Evolutionary conservation across 2,888 invertebrate species (phyloP).

Genomic region (Microctonus brassicae): DNA sequence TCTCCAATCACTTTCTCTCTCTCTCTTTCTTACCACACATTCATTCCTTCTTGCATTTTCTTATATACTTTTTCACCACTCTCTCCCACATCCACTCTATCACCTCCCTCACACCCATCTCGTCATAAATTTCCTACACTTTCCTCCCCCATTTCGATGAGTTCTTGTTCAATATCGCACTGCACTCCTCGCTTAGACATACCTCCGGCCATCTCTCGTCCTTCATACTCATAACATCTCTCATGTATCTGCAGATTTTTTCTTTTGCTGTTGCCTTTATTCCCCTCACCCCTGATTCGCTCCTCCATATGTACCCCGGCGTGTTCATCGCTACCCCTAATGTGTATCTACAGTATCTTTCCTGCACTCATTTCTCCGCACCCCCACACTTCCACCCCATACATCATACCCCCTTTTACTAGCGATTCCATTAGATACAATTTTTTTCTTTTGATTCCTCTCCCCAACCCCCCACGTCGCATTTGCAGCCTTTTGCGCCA

Average conservation of each 20-base stretch:
- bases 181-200: background rate
- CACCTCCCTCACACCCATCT: background rate
- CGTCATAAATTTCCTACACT: background rate
- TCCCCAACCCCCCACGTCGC: conserved; percentile 18
- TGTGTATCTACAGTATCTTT: background rate
- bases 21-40: background rate
- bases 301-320: too few species aligned
- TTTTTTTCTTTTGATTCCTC: background rate
- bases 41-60: background rate
- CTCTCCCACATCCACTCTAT: too few species aligned
- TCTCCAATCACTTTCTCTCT: background rate
- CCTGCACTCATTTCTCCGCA: background rate
- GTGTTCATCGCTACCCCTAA: too few species aligned
- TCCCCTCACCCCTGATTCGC: too few species aligned
- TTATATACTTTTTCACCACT: background rate
- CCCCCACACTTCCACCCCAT: background rate
- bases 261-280: too few species aligned
- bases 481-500: conserved; percentile 23
- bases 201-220: background rate
- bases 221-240: too few species aligned
- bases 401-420: too few species aligned
- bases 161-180: background rate
- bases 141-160: background rate
- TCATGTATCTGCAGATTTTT: too few species aligned
- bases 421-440: too few species aligned